phyloP scores from a whole-genome alignment of 2,888 invertebrate genomes.

The Encarsia formosa region DNA sequence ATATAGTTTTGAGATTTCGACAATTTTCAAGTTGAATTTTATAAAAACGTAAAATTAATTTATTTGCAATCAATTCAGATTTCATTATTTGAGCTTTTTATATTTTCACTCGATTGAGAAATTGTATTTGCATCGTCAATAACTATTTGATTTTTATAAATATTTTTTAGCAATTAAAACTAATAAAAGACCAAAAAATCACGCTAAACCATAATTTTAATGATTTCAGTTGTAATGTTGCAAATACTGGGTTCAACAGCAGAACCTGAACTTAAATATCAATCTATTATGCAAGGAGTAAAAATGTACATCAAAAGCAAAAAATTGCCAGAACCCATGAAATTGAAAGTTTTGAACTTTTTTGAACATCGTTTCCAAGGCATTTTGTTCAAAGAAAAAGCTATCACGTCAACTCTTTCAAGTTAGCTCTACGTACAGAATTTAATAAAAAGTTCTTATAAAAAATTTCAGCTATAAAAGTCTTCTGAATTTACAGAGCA shows the following conservation, averaged over 20 bases:
- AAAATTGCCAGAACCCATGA: conserved; percentile 56
- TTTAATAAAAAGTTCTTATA: neutral
- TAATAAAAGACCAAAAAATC: too few relatives aligned
- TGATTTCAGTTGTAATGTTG: conserved; percentile 46
- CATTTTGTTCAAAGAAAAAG: conserved; percentile 58
- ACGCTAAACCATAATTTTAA: too few relatives aligned
- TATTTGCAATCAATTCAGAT: too few relatives aligned
- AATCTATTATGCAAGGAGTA: conserved; percentile 56
- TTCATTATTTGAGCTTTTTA: neutral
- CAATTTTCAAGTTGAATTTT: too few relatives aligned
- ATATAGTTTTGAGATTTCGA: too few relatives aligned
- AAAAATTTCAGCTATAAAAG: neutral
- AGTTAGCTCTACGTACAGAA: conserved; percentile 41
- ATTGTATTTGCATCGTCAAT: too few relatives aligned
- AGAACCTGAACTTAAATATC: conserved; percentile 52
- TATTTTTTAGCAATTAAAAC: too few relatives aligned
- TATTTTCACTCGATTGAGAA: too few relatives aligned
- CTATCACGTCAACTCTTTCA: conserved; percentile 56
- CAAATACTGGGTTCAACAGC: conserved; percentile 49
- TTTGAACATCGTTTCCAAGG: conserved; percentile 60
- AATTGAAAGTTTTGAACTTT: conserved; percentile 56
- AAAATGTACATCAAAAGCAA: conserved; percentile 59
- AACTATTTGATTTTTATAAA: too few relatives aligned
- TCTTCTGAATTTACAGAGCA: conserved; percentile 30
- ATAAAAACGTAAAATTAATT: too few relatives aligned